Conservation (phyloP, 2,797 vertebrate species). For the Dermochelys coriacea region DNA sequence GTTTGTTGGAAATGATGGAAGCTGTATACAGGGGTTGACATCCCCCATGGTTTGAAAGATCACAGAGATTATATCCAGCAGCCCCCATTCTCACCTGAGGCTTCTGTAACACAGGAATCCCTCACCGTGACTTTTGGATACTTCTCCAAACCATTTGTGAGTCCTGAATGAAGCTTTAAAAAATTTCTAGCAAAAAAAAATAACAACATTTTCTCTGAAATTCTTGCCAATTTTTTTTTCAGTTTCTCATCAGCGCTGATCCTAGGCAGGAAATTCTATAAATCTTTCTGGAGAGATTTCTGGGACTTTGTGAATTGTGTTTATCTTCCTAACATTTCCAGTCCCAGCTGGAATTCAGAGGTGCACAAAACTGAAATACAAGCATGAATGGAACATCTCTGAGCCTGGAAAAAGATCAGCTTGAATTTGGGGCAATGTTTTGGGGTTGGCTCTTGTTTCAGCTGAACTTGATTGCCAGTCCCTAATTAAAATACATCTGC, state of each 20-base stretch:
- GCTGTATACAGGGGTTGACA: neutral
- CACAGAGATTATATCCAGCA: neutral
- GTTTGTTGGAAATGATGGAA: neutral
- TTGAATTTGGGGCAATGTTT: fast-evolving
- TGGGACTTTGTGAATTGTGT: neutral
- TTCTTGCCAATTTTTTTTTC: no score
- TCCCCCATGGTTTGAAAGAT: neutral
- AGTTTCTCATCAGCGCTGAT: neutral
- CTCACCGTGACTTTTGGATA: neutral
- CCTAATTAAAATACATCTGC: neutral
- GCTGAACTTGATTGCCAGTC: neutral
- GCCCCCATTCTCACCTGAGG: neutral
- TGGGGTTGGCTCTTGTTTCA: neutral
- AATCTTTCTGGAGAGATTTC: neutral
- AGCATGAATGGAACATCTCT: neutral
- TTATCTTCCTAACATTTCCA: neutral
- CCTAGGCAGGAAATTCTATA: neutral
- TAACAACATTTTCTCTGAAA: neutral
- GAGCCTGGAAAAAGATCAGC: fast-evolving
- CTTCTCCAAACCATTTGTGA: neutral
- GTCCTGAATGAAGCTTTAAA: neutral
- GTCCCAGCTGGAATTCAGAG: neutral
- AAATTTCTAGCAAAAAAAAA: neutral
- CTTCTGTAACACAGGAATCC: neutral
- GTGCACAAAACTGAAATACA: neutral